Percentiles rank a stretch among this genome's conserved stretches.
Conservation (phyloP, 2,113 vertebrate species). For the Pithys albifrons region DNA sequence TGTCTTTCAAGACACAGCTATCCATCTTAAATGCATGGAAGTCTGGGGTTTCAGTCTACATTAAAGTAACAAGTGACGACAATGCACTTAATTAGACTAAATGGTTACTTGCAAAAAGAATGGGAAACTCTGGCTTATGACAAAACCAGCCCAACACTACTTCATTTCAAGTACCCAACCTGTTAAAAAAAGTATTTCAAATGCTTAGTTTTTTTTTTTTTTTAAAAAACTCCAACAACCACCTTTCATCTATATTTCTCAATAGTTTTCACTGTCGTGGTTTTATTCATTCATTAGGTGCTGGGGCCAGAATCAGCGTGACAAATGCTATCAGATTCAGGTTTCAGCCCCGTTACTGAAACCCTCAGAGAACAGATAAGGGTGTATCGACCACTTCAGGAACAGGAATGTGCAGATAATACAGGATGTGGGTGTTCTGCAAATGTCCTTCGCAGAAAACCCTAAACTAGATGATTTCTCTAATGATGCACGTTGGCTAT, state of each 20-base stretch:
- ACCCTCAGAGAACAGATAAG: slow-evolving; percentile 19
- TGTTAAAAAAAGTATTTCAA: not conserved
- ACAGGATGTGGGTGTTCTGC: slow-evolving; percentile 7
- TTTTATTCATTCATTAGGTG: slow-evolving; percentile 2
- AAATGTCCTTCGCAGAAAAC: not conserved
- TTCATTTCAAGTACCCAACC: not conserved
- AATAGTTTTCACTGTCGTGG: not conserved
- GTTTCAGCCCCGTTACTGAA: not conserved
- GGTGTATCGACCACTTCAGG: not conserved
- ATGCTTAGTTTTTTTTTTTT: not conserved
- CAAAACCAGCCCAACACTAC: not conserved
- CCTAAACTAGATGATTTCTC: not conserved
- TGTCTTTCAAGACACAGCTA: not conserved
- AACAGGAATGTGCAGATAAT: slow-evolving; percentile 19
- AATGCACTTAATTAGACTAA: not conserved
- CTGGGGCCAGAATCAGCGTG: not conserved
- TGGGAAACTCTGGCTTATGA: not conserved
- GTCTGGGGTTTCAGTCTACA: slow-evolving; percentile 20
- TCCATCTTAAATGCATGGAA: not conserved
- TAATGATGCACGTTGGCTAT: not conserved
- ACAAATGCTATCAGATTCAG: not conserved
- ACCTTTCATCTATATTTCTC: not conserved
- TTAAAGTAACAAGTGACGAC: not conserved
- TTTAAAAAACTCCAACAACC: not conserved
- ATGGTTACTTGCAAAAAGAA: not conserved